Evolutionary conservation across 2,113 vertebrate genomes (phyloP), one percentile per base, ranked within the genome.

Genomic region (Pao palembangensis): DNA sequence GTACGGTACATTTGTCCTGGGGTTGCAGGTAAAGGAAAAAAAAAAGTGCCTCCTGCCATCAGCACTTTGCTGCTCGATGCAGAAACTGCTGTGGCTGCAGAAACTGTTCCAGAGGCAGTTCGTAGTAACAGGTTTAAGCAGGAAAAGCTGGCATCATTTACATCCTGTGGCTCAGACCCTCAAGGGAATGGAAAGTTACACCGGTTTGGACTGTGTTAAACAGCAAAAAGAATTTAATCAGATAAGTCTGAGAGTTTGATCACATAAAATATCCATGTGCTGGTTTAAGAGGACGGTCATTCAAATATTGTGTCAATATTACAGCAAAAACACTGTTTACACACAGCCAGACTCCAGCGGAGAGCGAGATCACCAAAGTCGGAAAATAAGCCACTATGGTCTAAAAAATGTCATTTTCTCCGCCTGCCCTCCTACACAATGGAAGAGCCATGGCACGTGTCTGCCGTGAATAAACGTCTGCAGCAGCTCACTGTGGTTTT

Each of bases 51-150:
- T 19, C 41, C 78, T 75, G 66, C 28, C 50, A 83, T 87, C 81
- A 87, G 86, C 80, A 84, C 71, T 84, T 81, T 76, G 56, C 59
- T 64, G 69, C 55, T 34, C 19, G 63, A 65, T 31, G 18, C 50
- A 58, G 5, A 82, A 88, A 85, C 34, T 82, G 79, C 85, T 85
- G 81, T 69, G 8, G 63, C 80, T 57, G 84, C 81, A 82, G 57
- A 79, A 82, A 75, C 53, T n/a, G 54, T 50, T 49, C 58, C 47
- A 67, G 69, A 78, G 76, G 81, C 76, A 70, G 59, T 67, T 61
- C 73, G 65, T 81, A 82, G 83, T 75, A 82, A 81, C 72, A 83
- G 64, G 77, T 73, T 69, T 85, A 59, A 81, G 64, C 31, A 73
- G 64, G 17, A 65, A 79, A 80, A 63, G 61, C 51, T 70, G 58